Evolutionary conservation across 2,888 invertebrate species (phyloP).

Genomic region (Drosophila robusta): DNA sequence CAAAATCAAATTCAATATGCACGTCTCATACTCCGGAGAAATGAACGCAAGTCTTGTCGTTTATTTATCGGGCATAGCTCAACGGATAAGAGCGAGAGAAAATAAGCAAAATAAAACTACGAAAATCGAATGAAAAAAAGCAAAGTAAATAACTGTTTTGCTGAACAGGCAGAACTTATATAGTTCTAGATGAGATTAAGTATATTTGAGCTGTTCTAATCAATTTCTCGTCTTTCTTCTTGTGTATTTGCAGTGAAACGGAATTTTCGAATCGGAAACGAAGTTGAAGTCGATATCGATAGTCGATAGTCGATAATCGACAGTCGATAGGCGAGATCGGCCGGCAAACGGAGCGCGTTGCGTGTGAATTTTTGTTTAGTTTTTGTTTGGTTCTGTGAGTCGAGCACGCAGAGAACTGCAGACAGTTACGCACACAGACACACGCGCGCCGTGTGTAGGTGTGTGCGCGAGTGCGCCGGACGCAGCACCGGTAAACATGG

Average conservation of each 20-base stretch:
- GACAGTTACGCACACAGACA: conserved; percentile 30
- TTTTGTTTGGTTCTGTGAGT: conserved; percentile 48
- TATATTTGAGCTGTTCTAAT: background rate
- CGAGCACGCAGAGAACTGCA: conserved; percentile 21
- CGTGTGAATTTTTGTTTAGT: conserved; percentile 42
- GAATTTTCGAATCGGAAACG: conserved; percentile 1
- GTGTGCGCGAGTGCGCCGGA: conserved; percentile 40
- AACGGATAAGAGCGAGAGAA: too few relatives aligned
- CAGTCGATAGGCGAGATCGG: conserved; percentile 10
- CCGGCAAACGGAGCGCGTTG: conserved; percentile 43
- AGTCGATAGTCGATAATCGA: conserved; percentile 8
- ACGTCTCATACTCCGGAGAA: conserved; percentile 36
- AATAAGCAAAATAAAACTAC: background rate
- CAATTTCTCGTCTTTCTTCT: background rate
- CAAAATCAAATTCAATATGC: conserved; percentile 35
- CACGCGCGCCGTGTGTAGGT: conserved; percentile 62
- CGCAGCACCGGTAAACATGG: conserved; percentile 80
- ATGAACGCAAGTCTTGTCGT: conserved; percentile 31
- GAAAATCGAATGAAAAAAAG: too few relatives aligned
- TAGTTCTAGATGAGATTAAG: background rate
- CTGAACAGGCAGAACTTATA: background rate
- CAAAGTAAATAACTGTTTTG: too few relatives aligned
- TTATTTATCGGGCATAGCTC: conserved; percentile 9
- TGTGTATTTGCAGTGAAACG: conserved; percentile 39
- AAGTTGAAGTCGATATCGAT: conserved; percentile 12